A percentile compares a stretch with the other conserved stretches of the same genome.
These are phyloP conservation scores for Acheta domesticus DNA, from an alignment of 2,888 invertebrate species.

Conservation along the genomic window DNA sequence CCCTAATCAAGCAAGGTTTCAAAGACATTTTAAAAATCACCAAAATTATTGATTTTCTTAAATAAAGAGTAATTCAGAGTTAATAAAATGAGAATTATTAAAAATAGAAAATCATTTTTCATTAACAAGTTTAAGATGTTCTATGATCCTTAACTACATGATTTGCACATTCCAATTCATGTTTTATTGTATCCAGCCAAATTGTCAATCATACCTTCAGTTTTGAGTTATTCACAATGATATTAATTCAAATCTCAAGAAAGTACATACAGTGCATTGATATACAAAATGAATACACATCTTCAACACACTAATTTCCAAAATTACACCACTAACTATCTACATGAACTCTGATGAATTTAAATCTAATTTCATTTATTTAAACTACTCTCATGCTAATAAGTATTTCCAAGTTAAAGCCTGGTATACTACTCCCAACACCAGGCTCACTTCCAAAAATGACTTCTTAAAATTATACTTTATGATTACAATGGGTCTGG, in stretches of 20 bases:
- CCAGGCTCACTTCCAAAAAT: background rate
- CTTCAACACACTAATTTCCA: background rate
- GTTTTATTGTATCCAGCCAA: too few species aligned
- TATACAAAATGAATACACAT: slow-evolving; percentile 2
- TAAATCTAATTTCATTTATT: background rate
- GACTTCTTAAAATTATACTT: too few species aligned
- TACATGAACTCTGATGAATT: background rate
- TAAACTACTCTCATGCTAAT: background rate
- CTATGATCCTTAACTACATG: too few species aligned
- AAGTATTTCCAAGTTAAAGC: background rate
- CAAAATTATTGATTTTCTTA: too few species aligned
- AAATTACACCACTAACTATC: background rate
- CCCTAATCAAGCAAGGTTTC: background rate
- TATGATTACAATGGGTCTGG: background rate
- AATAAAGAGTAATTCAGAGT: too few species aligned
- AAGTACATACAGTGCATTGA: slow-evolving; percentile 5
- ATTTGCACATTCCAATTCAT: too few species aligned
- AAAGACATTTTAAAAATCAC: background rate
- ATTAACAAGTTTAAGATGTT: too few species aligned
- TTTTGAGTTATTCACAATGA: too few species aligned
- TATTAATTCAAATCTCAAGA: background rate
- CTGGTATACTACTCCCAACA: background rate
- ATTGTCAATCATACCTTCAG: too few species aligned
- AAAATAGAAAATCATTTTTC: too few species aligned
- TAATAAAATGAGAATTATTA: too few species aligned